Evolutionary conservation across 2,113 vertebrate species (phyloP).

Genomic region (Campylomormyrus numenius): DNA sequence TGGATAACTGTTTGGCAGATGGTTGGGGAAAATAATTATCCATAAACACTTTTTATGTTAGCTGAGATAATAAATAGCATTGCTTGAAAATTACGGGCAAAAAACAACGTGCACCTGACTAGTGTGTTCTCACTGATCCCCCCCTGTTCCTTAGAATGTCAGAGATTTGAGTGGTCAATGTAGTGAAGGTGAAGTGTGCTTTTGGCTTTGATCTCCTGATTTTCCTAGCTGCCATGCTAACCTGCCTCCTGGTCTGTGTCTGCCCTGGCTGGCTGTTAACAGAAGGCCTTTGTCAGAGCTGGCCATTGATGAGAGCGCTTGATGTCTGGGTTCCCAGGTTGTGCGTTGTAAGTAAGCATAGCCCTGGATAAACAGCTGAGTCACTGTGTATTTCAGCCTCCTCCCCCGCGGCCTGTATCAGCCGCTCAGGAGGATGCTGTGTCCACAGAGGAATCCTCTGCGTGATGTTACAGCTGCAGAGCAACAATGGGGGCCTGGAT

Average conservation of each 20-base stretch:
- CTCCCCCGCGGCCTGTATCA: no score
- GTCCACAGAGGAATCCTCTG: not conserved
- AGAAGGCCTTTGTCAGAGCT: not conserved
- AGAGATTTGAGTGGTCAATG: not conserved
- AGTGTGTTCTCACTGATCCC: not conserved
- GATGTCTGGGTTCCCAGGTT: not conserved
- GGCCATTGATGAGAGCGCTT: not conserved
- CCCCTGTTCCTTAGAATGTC: not conserved
- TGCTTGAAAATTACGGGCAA: not conserved
- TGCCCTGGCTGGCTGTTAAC: not conserved
- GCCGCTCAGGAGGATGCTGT: not conserved
- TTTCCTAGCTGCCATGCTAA: not conserved
- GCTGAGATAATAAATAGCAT: not conserved
- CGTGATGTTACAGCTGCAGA: not conserved
- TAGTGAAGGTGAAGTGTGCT: not conserved
- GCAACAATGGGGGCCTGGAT: not conserved
- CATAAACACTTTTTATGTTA: not conserved
- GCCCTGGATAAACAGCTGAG: slow-evolving; percentile 19
- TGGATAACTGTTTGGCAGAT: not conserved
- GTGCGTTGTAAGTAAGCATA: not conserved
- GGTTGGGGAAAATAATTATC: not conserved
- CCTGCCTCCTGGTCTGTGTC: not conserved
- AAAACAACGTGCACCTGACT: not conserved
- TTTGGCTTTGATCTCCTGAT: not conserved
- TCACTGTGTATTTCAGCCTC: not conserved